Evolutionary conservation across 2,113 vertebrate species (phyloP).

Genomic region (Ascaphus truei): DNA sequence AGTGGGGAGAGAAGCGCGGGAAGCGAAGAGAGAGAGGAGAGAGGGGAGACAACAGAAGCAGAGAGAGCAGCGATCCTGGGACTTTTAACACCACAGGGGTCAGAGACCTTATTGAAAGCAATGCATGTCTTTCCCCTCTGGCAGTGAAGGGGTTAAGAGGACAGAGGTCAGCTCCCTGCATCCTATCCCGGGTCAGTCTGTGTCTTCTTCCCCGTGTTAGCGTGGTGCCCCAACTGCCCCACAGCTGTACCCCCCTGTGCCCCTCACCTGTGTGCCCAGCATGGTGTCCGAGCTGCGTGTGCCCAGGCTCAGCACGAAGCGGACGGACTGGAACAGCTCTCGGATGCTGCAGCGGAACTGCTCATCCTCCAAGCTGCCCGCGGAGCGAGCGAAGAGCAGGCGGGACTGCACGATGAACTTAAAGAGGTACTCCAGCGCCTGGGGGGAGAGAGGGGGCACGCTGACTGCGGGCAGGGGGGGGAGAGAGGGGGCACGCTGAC

Average conservation of each 20-base stretch:
- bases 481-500: constrained; percentile 43
- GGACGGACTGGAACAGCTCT: constrained; percentile 95
- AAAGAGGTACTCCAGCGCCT: constrained; percentile 97
- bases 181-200: not conserved
- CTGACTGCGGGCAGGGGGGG: constrained; percentile 10
- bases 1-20: not conserved
- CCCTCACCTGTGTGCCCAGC: constrained; percentile 90
- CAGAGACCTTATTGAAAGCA: no score
- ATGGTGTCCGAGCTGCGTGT: constrained; percentile 93
- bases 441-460: constrained; percentile 35
- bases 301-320: constrained; percentile 94
- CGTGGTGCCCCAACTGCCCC: no score
- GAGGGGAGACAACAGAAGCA: no score
- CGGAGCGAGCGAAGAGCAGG: constrained; percentile 92
- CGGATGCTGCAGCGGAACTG: constrained; percentile 90
- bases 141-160: no score
- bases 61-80: no score
- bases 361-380: constrained; percentile 94
- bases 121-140: no score
- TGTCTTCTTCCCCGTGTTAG: not conserved
- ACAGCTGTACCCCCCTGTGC: no score
- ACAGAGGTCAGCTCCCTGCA: not conserved
- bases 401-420: constrained; percentile 97
- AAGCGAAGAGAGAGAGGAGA: no score
- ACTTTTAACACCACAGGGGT: no score